Percentiles rank a stretch among this genome's conserved stretches.
Conservation (phyloP, 2,797 vertebrate species). For the Falco rusticolus region DNA sequence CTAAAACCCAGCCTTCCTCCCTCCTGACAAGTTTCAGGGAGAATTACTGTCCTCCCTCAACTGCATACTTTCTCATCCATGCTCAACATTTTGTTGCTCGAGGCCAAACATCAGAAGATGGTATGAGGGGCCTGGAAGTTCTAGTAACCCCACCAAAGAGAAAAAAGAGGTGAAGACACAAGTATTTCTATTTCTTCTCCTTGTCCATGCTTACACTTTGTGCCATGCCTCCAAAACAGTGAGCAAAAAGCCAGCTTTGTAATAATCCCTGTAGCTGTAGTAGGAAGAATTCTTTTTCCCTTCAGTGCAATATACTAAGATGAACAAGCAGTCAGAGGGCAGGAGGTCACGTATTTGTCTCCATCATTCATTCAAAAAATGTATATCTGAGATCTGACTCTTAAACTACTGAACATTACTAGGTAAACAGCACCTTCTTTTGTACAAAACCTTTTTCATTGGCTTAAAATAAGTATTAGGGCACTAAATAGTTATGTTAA, state of each 20-base stretch:
- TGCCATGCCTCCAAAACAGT: neutral
- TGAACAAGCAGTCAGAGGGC: neutral
- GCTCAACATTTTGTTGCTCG: neutral
- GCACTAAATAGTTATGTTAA: neutral
- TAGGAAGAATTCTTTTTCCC: neutral
- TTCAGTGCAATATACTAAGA: neutral
- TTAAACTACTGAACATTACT: neutral
- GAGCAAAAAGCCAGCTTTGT: neutral
- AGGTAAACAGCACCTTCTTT: neutral
- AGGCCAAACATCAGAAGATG: neutral
- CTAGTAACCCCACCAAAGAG: rapidly evolving
- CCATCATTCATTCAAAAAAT: neutral
- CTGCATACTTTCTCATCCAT: neutral
- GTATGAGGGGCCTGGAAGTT: neutral
- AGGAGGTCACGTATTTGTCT: neutral
- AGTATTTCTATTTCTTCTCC: neutral
- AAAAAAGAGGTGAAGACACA: neutral
- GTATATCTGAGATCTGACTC: neutral
- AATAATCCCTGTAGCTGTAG: neutral
- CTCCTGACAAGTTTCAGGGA: neutral
- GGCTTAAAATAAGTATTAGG: neutral
- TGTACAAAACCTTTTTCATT: neutral
- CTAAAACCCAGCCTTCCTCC: neutral
- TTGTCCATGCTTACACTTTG: neutral
- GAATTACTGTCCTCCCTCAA: neutral